These are phyloP conservation scores for Drosophila mimica DNA, from an alignment of 2,888 invertebrate species.

Conservation along the genomic window DNA sequence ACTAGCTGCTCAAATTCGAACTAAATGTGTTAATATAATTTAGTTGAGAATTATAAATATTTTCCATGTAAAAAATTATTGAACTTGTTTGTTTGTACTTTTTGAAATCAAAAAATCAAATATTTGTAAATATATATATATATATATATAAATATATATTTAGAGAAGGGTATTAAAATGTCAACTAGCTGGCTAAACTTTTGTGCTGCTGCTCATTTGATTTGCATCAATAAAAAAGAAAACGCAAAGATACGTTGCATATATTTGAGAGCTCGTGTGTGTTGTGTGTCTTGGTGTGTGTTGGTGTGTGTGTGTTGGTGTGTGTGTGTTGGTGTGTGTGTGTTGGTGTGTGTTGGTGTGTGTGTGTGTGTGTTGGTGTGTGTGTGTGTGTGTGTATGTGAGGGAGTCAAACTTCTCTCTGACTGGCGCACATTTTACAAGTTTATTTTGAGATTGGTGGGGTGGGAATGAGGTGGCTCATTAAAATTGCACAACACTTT, in stretches of 20 bases:
- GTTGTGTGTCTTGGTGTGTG: too few species aligned
- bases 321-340: conserved; percentile 9
- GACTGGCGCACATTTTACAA: conserved; percentile 34
- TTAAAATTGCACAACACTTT: conserved; percentile 80
- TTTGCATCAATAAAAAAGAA: conserved; percentile 40
- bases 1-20: neutral
- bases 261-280: conserved; percentile 19
- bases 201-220: conserved; percentile 22
- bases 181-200: neutral
- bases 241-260: conserved; percentile 42
- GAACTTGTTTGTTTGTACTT: neutral
- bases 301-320: conserved; percentile 15
- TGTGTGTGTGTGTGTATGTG: conserved; percentile 10
- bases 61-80: neutral
- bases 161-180: conserved; percentile 16
- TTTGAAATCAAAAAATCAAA: neutral
- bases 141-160: neutral
- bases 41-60: neutral
- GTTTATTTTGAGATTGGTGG: conserved; percentile 12
- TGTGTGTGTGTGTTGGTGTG: conserved; percentile 13
- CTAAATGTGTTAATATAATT: neutral
- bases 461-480: conserved; percentile 41
- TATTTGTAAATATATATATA: neutral
- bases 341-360: neutral
- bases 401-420: conserved; percentile 7